A percentile compares a stretch with the other conserved stretches of the same genome.
phyloP scores from a whole-genome alignment of 2,888 invertebrate genomes.

The Brachyptera putata region DNA sequence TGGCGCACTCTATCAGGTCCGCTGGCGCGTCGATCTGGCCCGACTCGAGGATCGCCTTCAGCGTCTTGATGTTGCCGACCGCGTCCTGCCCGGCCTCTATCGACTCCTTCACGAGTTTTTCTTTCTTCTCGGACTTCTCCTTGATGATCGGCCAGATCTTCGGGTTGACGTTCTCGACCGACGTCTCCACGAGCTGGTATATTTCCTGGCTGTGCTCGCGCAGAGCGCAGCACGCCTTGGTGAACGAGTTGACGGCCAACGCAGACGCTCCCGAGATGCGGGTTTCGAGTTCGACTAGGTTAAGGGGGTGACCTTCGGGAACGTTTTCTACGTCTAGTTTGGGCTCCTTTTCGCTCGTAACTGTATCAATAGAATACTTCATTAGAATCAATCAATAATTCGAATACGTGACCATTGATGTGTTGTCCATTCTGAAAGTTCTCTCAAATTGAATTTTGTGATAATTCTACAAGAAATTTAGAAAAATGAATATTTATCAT shows the following conservation, averaged over 20 bases:
- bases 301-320: constrained; percentile 45
- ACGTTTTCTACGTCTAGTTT: constrained; percentile 37
- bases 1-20: constrained; percentile 43
- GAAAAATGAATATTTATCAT: too few species aligned
- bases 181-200: constrained; percentile 56
- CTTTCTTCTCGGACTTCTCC: constrained; percentile 32
- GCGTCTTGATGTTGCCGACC: neutral
- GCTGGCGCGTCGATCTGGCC: neutral
- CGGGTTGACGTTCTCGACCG: constrained; percentile 57
- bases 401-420: neutral
- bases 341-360: constrained; percentile 35
- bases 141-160: constrained; percentile 54
- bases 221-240: constrained; percentile 56
- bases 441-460: neutral
- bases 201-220: constrained; percentile 46
- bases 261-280: constrained; percentile 54
- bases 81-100: neutral
- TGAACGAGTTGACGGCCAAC: constrained; percentile 63
- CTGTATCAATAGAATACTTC: neutral
- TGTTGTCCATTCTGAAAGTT: neutral
- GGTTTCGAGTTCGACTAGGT: constrained; percentile 54
- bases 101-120: neutral
- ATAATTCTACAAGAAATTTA: too few species aligned
- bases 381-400: neutral
- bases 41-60: neutral